Evolutionary conservation across 2,797 vertebrate species (phyloP).

Genomic region (Hylomyscus alleni): DNA sequence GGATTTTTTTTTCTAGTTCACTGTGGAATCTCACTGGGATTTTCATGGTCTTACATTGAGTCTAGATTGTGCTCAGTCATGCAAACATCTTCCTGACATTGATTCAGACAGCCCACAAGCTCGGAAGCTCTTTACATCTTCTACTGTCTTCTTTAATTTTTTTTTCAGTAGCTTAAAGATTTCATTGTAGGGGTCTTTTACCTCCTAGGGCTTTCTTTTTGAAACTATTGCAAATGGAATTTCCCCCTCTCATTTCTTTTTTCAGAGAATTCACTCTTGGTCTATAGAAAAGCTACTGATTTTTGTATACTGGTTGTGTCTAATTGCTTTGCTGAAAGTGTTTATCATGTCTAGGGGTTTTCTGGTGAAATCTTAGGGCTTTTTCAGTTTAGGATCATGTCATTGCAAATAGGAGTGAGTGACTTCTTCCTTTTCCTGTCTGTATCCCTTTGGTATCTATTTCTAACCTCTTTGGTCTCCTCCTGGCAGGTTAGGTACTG

Average conservation of each 20-base stretch:
- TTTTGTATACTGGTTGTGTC: background rate
- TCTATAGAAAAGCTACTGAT: background rate
- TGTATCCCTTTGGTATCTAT: background rate
- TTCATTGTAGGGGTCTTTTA: background rate
- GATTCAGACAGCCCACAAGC: background rate
- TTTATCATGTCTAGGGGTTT: background rate
- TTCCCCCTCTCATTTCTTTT: background rate
- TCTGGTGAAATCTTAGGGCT: background rate
- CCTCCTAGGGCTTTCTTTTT: background rate
- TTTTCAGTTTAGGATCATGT: background rate
- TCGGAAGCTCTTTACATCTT: background rate
- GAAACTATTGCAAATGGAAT: background rate
- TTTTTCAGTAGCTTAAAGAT: background rate
- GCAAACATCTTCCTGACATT: background rate
- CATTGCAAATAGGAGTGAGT: background rate
- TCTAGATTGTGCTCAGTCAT: background rate
- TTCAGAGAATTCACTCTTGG: background rate
- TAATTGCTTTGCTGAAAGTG: background rate
- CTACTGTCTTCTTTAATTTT: background rate
- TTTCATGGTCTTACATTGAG: background rate
- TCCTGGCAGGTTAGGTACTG: too few species aligned
- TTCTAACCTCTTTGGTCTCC: background rate
- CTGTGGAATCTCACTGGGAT: background rate
- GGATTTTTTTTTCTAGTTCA: background rate
- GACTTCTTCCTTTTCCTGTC: background rate